Evolutionary conservation across 2,888 invertebrate species (phyloP).

Genomic region (Scaptomyza cyrtandrae): DNA sequence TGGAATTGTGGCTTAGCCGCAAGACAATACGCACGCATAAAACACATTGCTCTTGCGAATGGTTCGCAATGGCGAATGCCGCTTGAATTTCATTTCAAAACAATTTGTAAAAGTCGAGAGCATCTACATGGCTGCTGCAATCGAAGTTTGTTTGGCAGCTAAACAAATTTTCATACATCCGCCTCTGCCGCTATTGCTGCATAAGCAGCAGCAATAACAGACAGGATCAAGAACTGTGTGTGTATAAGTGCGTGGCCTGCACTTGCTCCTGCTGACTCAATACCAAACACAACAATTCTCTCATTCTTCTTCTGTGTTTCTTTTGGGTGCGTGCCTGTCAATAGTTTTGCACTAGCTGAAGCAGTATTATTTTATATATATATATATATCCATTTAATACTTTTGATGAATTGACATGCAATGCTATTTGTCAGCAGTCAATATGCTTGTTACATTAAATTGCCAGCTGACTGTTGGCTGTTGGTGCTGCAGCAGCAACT

Average conservation of each 20-base stretch:
- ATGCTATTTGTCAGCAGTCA: conserved; percentile 84
- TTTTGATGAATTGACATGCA: conserved; percentile 84
- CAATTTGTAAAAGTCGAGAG: conserved; percentile 76
- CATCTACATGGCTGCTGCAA: conserved; percentile 27
- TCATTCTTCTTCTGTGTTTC: conserved; percentile 16
- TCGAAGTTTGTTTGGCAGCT: conserved; percentile 80
- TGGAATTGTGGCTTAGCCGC: conserved; percentile 21
- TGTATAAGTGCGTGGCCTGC: conserved; percentile 33
- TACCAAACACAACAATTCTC: neutral
- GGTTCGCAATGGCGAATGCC: neutral
- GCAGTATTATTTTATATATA: conserved; percentile 19
- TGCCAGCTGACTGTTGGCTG: conserved; percentile 60
- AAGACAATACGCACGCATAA: conserved; percentile 27
- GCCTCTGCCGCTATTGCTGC: conserved; percentile 43
- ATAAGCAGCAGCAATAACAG: conserved; percentile 53
- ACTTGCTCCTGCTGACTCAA: conserved; percentile 16
- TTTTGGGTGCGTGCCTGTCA: conserved; percentile 50
- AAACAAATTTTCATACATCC: conserved; percentile 69
- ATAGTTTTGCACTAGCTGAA: conserved; percentile 53
- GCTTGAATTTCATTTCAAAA: conserved; percentile 78
- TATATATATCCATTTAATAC: conserved; percentile 38
- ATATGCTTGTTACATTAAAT: conserved; percentile 83
- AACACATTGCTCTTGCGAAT: conserved; percentile 15
- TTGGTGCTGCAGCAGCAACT: conserved; percentile 41
- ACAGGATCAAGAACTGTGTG: conserved; percentile 42